phyloP scores from a whole-genome alignment of 2,113 vertebrate genomes.

The Corapipo altera region DNA sequence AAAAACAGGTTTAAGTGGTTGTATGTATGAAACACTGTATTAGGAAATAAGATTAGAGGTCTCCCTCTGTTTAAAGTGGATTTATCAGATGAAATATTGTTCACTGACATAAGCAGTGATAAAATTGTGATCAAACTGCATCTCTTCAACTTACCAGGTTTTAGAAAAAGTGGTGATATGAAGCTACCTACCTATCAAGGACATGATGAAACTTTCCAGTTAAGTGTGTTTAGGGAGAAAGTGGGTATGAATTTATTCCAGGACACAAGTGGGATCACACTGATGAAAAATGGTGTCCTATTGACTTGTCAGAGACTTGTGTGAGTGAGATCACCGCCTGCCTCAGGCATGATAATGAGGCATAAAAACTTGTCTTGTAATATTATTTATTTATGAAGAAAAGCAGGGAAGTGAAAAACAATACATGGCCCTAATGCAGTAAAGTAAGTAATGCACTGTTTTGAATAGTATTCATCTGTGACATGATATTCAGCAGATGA shows the following conservation, averaged over 20 bases:
- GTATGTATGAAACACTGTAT: neutral
- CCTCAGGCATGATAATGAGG: neutral
- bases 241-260: neutral
- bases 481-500: neutral
- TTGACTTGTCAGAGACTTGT: neutral
- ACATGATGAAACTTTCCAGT: neutral
- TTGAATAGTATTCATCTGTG: neutral
- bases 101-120: neutral
- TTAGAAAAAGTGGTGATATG: neutral
- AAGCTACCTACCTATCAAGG: neutral
- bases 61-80: neutral
- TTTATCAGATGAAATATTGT: neutral
- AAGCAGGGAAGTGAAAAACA: neutral
- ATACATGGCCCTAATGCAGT: too few species aligned
- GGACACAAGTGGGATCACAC: neutral
- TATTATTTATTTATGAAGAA: neutral
- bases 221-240: neutral
- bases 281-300: neutral
- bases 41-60: neutral
- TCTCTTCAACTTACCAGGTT: neutral
- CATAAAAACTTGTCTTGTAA: neutral
- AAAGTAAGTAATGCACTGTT: neutral
- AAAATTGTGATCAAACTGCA: neutral
- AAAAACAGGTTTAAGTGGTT: neutral
- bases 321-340: neutral